phyloP scores from a whole-genome alignment of 2,797 vertebrate species.

The Heterohyrax brucei region DNA sequence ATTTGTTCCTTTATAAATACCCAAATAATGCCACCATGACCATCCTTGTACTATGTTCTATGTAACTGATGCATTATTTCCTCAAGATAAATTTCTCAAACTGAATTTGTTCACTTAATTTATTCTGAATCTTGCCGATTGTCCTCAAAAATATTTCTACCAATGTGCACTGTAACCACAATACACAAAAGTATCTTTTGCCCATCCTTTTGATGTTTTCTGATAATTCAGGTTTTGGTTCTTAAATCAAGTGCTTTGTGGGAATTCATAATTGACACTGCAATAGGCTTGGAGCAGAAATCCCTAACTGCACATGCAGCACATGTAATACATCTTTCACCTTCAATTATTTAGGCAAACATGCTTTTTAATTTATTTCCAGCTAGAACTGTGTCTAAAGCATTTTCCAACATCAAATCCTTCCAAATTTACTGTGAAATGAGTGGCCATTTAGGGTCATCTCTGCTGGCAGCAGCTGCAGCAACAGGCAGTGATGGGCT shows the following conservation, averaged over 20 bases:
- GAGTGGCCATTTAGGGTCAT: conserved; percentile 64
- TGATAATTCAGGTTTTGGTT: conserved; percentile 25
- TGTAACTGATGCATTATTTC: conserved; percentile 40
- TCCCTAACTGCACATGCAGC: conserved; percentile 76
- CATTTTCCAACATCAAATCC: conserved; percentile 75
- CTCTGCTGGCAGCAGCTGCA: conserved; percentile 14
- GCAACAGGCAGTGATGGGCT: not conserved
- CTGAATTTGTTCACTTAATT: conserved; percentile 33
- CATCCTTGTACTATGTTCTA: not conserved
- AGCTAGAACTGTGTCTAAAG: conserved; percentile 73
- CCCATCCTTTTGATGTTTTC: conserved; percentile 16
- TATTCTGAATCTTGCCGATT: conserved; percentile 56
- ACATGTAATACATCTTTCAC: conserved; percentile 64
- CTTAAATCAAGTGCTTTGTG: conserved; percentile 47
- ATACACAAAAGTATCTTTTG: conserved; percentile 5
- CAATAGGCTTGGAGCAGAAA: conserved; percentile 77
- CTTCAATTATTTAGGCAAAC: conserved; percentile 84
- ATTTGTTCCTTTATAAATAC: conserved; percentile 45
- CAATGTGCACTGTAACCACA: conserved; percentile 51
- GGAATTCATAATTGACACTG: conserved; percentile 73
- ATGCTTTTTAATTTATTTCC: conserved; percentile 71
- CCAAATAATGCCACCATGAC: not conserved
- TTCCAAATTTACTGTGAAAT: conserved; percentile 79
- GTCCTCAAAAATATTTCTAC: conserved; percentile 21
- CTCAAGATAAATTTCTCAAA: conserved; percentile 58